Evolutionary conservation across 2,113 vertebrate species (phyloP).

Genomic region (Cinclus cinclus): DNA sequence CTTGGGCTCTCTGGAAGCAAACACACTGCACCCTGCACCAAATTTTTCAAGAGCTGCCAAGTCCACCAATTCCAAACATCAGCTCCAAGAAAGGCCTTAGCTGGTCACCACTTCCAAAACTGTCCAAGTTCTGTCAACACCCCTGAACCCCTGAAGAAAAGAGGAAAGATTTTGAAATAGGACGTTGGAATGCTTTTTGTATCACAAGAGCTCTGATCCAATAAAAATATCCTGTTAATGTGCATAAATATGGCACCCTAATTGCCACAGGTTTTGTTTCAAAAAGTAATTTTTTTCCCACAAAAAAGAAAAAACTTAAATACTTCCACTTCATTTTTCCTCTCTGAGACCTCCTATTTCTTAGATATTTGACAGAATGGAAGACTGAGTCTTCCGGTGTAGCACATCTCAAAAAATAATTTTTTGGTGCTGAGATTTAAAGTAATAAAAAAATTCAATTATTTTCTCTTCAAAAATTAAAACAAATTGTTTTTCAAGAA

Average conservation of each 20-base stretch:
- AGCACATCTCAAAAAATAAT: neutral
- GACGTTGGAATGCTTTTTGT: neutral
- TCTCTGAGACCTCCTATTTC: neutral
- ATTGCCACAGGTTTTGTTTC: neutral
- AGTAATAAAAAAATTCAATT: neutral
- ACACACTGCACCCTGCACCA: neutral
- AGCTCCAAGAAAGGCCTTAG: neutral
- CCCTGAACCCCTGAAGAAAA: neutral
- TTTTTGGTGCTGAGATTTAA: neutral
- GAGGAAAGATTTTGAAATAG: neutral
- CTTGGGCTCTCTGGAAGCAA: neutral
- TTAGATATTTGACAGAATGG: neutral
- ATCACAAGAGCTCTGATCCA: neutral
- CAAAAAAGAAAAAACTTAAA: neutral
- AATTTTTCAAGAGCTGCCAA: neutral
- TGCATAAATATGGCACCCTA: neutral
- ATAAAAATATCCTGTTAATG: neutral
- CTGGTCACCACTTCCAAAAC: neutral
- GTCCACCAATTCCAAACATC: neutral
- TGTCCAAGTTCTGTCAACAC: neutral
- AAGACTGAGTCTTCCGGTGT: neutral
- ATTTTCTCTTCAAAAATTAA: neutral
- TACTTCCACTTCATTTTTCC: neutral
- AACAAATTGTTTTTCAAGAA: neutral
- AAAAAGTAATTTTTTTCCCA: neutral